phyloP scores from a whole-genome alignment of 2,888 invertebrate genomes.

The Orthonevra nobilis region DNA sequence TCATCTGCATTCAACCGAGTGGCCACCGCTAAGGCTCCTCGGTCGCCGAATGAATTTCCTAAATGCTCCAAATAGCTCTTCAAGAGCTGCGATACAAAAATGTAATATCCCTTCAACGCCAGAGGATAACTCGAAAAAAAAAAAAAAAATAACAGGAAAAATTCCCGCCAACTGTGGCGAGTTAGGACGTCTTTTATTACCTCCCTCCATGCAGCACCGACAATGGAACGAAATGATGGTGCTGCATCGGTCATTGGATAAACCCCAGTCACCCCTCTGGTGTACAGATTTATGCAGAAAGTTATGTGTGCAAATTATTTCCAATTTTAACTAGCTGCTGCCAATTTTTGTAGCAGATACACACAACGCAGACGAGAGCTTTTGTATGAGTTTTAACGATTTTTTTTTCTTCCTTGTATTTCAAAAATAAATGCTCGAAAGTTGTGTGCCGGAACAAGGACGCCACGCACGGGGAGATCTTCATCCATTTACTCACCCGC shows the following conservation, averaged over 20 bases:
- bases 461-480: background rate
- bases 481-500: constrained; percentile 3
- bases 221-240: no score
- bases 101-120: constrained; percentile 30
- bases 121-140: background rate
- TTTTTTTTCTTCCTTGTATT: constrained; percentile 20
- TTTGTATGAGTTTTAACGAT: constrained; percentile 7
- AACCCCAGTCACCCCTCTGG: background rate
- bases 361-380: constrained; percentile 4
- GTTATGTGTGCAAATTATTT: constrained; percentile 47
- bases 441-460: constrained; percentile 7
- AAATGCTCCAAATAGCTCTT: constrained; percentile 42
- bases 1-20: constrained; percentile 44
- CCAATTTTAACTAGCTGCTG: constrained; percentile 46
- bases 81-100: constrained; percentile 27
- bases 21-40: background rate
- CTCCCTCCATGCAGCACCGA: no score
- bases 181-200: constrained; percentile 36
- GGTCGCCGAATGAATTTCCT: background rate
- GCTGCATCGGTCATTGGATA: constrained; percentile 5
- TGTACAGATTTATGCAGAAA: constrained; percentile 51
- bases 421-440: constrained; percentile 25
- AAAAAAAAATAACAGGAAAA: constrained; percentile 5
- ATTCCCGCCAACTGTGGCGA: constrained; percentile 25
- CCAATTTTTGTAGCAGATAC: constrained; percentile 25